phyloP scores from a whole-genome alignment of 2,113 vertebrate genomes.

The Nannospalax galili region DNA sequence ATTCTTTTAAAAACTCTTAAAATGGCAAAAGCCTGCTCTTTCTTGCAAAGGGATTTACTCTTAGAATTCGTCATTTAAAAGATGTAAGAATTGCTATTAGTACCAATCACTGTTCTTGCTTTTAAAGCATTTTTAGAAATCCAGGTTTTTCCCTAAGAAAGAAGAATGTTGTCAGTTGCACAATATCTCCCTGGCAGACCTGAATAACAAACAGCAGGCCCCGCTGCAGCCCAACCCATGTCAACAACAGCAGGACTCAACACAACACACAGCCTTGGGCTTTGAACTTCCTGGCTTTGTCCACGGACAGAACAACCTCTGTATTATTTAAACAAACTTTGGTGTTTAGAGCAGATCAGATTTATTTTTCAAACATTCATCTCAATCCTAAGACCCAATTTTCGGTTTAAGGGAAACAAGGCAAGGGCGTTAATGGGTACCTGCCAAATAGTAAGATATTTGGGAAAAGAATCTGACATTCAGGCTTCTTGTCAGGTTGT shows the following conservation, averaged over 20 bases:
- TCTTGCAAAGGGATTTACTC: neutral
- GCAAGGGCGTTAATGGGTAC: neutral
- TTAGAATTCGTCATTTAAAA: conserved; percentile 22
- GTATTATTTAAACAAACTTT: conserved; percentile 68
- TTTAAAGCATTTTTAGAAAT: conserved; percentile 35
- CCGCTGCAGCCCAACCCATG: neutral
- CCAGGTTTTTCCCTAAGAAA: conserved; percentile 3
- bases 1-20: neutral
- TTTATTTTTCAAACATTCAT: conserved; percentile 73
- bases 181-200: conserved; percentile 11
- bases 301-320: conserved; percentile 47
- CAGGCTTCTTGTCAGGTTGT: neutral
- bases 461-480: neutral
- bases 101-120: neutral
- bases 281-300: conserved; percentile 68
- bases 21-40: neutral
- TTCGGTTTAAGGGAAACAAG: conserved; percentile 40
- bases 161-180: conserved; percentile 15
- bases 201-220: conserved; percentile 16
- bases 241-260: conserved; percentile 60
- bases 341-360: conserved; percentile 66
- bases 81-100: neutral
- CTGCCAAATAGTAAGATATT: neutral
- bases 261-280: neutral
- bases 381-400: conserved; percentile 54